Base-by-base conservation (phyloP, 1,140 invertebrate species). In the Drosophila miranda region DNA sequence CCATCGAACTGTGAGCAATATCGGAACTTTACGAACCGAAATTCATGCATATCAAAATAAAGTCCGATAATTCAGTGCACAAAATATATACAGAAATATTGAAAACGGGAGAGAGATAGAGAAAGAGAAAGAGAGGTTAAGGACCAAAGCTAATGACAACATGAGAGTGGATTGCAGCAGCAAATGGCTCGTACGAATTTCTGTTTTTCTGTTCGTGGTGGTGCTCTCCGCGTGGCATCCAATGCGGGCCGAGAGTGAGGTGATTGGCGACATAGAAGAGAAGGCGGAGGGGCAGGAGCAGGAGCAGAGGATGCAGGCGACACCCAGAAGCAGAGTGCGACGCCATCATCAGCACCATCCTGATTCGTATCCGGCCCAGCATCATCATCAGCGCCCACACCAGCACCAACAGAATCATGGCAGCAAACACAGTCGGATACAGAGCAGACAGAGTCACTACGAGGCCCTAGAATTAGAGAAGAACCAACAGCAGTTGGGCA, bases 251-350 rank as follows among this genome's bases (percentile, higher is more conserved):
- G 78, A 83, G 43, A 88, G 50, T 62, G 83, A 73, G 54, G 86
- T 89, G 62, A 74, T 89, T 63, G 86, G 86, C 42, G 86, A 89
- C 57, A 89, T 89, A 28, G 49, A 23, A 41, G 11, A 8, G 41
- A 19, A 9, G 6, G 1, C 30, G 13, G 6, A 8, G 23, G 6
- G 28, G 28, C 53, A 23, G 19, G 2, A 34, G 6, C 41, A 56
- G 42, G 28, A 9, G 28, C 2, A 28, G n/a, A 19, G 6, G 23
- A 28, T 19, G 11, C 21, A 28, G 19, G 3, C n/a, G 16, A 52
- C 11, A 38, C 16, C 21, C 14, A 43, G 49, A 14, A 48, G 28
- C 46, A 38, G 16, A 19, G 34, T 30, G 13, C 26, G 23, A 21
- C 62, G 45, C 45, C 30, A 51, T 34, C 53, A 57, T 8, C 61